Evolutionary conservation across 2,113 vertebrate species (phyloP).

Genomic region (Speoplatyrhinus poulsoni): DNA sequence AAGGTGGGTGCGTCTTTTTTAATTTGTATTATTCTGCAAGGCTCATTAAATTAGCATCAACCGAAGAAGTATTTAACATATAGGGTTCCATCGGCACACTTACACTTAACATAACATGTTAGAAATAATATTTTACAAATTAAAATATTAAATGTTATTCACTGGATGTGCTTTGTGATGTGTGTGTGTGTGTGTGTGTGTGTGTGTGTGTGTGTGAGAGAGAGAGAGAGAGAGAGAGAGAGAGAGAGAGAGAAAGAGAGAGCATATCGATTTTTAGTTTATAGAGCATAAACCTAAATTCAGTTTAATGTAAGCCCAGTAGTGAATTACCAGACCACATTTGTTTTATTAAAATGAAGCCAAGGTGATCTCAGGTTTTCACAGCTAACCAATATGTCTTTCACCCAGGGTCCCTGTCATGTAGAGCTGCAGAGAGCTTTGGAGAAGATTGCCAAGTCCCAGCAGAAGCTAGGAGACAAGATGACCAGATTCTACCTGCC

Average conservation of each 20-base stretch:
- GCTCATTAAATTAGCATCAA: conserved; percentile 61
- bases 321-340: conserved; percentile 11
- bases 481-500: conserved; percentile 92
- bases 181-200: neutral
- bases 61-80: conserved; percentile 2
- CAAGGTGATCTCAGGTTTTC: conserved; percentile 14
- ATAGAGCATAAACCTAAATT: conserved; percentile 18
- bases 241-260: too few species aligned
- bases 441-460: conserved; percentile 82
- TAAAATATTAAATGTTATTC: too few species aligned
- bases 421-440: conserved; percentile 86
- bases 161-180: neutral
- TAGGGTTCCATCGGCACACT: neutral
- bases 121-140: neutral
- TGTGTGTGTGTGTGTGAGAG: too few species aligned
- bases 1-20: conserved; percentile 32
- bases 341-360: neutral
- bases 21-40: conserved; percentile 33
- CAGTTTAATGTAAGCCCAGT: conserved; percentile 9
- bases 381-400: neutral
- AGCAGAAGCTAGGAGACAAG: conserved; percentile 81
- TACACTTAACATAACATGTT: neutral
- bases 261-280: neutral
- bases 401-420: conserved; percentile 85
- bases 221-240: neutral